These are phyloP conservation scores for Lindbergichthys nudifrons DNA, from an alignment of 2,797 vertebrate species.

Conservation along the genomic window DNA sequence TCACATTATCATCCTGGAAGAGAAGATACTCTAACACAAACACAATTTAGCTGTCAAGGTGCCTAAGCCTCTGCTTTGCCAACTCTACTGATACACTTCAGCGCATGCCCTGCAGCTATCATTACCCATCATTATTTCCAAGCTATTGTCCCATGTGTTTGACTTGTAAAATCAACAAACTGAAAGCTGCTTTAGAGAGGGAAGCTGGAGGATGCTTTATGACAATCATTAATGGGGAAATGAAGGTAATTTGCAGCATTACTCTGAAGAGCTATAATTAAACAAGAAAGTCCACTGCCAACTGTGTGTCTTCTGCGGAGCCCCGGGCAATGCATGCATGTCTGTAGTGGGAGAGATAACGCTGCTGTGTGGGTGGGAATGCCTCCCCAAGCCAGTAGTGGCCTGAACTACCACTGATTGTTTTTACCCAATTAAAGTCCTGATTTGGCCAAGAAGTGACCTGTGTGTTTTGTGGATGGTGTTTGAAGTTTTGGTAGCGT, in stretches of 20 bases:
- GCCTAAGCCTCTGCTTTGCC: conserved; percentile 48
- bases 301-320: conserved; percentile 66
- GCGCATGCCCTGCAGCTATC: conserved; percentile 62
- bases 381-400: conserved; percentile 60
- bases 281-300: conserved; percentile 69
- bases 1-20: conserved; percentile 31
- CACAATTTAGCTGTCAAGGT: conserved; percentile 65
- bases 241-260: conserved; percentile 64
- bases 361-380: conserved; percentile 68
- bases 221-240: conserved; percentile 70
- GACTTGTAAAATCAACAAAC: conserved; percentile 72
- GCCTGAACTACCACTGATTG: conserved; percentile 60
- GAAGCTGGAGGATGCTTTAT: conserved; percentile 60
- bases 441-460: conserved; percentile 69
- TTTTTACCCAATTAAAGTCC: conserved; percentile 66
- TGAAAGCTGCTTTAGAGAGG: conserved; percentile 36
- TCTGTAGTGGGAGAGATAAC: conserved; percentile 79
- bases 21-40: conserved; percentile 24
- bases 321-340: conserved; percentile 69
- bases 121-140: conserved; percentile 67
- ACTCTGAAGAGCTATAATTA: conserved; percentile 79
- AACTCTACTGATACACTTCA: conserved; percentile 59
- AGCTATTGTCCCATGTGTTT: conserved; percentile 55
- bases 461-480: conserved; percentile 52
- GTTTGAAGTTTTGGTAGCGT: conserved; percentile 56